Base-by-base conservation (phyloP, 2,797 vertebrate species). In the Gobionotothen gibberifrons region DNA sequence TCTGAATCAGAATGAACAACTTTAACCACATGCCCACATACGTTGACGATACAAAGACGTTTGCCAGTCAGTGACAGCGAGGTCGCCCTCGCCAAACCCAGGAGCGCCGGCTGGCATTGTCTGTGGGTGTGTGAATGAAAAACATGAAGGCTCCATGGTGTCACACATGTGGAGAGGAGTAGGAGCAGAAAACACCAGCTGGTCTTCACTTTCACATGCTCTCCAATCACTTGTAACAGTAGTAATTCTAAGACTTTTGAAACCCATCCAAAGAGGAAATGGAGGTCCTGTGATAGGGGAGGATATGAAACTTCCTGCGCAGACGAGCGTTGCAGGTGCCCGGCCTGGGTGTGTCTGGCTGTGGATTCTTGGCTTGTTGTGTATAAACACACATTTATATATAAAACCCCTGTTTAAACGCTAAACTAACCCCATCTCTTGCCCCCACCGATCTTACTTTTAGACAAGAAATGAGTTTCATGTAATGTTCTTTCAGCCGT, bases 301-400 rank as follows among this genome's bases (percentile, higher is more conserved):
- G 95, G 94, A 96, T 94, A 95, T 95, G 95, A 96, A 93, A 94
- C 94, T 96, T 97, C 95, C 95, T 96, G 95, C 88, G 42, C 91
- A 94, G 94, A 93, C 93, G 73, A 90, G 87, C 76, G 86, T 91
- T 87, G 90, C 94, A 96, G 95, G 95, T 97, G 95, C 94, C 92
- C 84, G 9, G 88, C 47, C 85, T 85, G 91, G 90, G 86, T 94
- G 92, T 81, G 87, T 87, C 88, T 92, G 92, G 85, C 93, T 94
- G 88, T 90, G 92, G 94, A 95, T 93, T 94, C 91, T 93, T 94
- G 93, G 93, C 79, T 39, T 85, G 83, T 87, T 89, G 79, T 74
- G 82, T 84, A 78, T 85, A 90, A 90, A 91, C 89, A 86, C 84
- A 83, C 76, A 84, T 63, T 82, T 67, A 62, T 62, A 72, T 64